Evolutionary conservation across 2,113 vertebrate genomes (phyloP).

Genomic region (Nibea albiflora): DNA sequence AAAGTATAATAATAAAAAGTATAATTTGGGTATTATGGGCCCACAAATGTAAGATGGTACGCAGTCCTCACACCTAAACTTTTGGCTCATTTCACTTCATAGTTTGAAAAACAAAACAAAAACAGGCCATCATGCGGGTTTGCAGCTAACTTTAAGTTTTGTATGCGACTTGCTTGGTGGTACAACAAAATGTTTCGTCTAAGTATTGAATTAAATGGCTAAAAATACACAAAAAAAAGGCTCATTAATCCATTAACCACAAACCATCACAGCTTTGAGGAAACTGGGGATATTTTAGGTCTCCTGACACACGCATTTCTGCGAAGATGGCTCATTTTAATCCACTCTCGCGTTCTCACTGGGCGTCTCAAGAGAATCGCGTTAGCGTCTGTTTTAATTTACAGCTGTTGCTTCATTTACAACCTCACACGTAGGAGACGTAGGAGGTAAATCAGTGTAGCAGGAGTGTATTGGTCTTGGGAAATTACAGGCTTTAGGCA

Average conservation of each 20-base stretch:
- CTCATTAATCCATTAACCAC: constrained; percentile 4
- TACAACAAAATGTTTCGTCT: not conserved
- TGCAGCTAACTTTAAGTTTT: not conserved
- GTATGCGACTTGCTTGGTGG: not conserved
- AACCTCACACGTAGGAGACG: not conserved
- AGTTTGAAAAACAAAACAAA: not conserved
- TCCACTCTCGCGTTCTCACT: not conserved
- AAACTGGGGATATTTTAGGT: not conserved
- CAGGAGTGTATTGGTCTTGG: not conserved
- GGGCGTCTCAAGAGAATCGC: not conserved
- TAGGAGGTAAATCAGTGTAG: not conserved
- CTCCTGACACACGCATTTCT: not conserved
- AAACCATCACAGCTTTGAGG: not conserved
- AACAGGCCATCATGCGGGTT: not conserved
- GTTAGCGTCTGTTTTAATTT: constrained; percentile 15
- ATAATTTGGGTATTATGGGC: too few species aligned
- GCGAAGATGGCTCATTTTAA: not conserved
- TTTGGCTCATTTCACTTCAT: not conserved
- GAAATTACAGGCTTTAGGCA: constrained; percentile 10
- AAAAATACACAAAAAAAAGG: not conserved
- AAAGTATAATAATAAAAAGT: too few species aligned
- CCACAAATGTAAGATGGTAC: too few species aligned
- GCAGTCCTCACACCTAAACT: too few species aligned
- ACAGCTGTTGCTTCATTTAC: constrained; percentile 21
- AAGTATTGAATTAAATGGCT: not conserved